Base-by-base conservation (phyloP, 2,888 invertebrate genomes). In the Nasonia oneida region DNA sequence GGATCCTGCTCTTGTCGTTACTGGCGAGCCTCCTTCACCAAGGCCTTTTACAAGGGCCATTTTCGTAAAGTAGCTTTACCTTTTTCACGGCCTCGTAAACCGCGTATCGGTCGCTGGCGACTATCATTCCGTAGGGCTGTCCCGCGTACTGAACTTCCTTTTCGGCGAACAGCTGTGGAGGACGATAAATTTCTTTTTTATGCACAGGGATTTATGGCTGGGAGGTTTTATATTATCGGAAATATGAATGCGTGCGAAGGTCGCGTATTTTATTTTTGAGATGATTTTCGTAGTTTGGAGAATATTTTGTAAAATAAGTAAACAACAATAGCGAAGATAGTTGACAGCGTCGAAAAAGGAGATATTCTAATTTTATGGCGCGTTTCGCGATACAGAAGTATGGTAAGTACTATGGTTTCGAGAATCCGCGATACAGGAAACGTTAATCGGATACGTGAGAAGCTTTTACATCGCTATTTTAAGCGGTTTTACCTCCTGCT, bases 121-220 rank as follows among this genome's bases (percentile, higher is more conserved):
- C 95, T 10, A 98, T 94, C 1, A 98, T 90, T 0, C 96, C 98
- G 5, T 97, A 90, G 0, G 97, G 96, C 90, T 98, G 98, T 0
- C 96, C 96, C 86, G 96, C 95, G 91, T 95, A 97, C n/a, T 93
- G 91, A 0, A 97, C 94, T 33, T 93, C 89, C 23, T 90, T 87
- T 3, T 93, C 92, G 0, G 87, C 92, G 75, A 93, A 92, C 70
- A 93, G 77, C 90, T 92, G 78, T 10, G 42, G 42, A 8, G 15
- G 33, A 67, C 23, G 39, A 77, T 86, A 29, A 42, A 39, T 42
- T 42, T 39, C 2, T 53, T 75, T 71, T 23, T 39, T 39, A 39
- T 39, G 39, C 6, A 8, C 39, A 39, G 39, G 8, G 39, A 39
- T 39, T 39, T 39, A 39, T 39, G 29, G 39, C 6, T 5, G 5